These are phyloP conservation scores for Sinonovacula constricta DNA, from an alignment of 1,140 invertebrate genomes.

Conservation along the genomic window DNA sequence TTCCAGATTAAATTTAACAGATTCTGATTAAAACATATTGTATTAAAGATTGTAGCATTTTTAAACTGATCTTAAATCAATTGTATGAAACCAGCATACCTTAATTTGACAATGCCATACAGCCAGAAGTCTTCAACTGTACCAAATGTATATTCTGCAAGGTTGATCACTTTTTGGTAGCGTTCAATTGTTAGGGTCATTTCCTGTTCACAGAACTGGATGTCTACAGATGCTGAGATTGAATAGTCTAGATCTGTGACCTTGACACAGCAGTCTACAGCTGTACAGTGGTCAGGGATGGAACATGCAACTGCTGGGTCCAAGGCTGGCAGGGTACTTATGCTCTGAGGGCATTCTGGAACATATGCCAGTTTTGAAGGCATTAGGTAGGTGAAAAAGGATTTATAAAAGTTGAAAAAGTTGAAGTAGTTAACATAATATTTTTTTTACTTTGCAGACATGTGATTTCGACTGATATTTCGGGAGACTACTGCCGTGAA, in stretches of 20 bases:
- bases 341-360: neutral
- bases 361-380: no score
- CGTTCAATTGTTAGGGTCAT: conserved; percentile 21
- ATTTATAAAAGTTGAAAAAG: no score
- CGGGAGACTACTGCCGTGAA: no score
- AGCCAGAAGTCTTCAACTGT: conserved; percentile 4
- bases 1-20: neutral
- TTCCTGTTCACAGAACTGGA: conserved; percentile 18
- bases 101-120: conserved; percentile 19
- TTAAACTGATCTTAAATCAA: neutral
- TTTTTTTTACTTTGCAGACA: no score
- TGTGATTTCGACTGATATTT: no score
- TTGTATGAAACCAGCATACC: conserved; percentile 12
- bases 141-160: conserved; percentile 42
- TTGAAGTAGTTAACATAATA: no score
- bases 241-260: conserved; percentile 5
- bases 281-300: conserved; percentile 36
- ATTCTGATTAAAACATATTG: neutral
- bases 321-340: neutral
- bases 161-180: neutral
- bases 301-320: conserved; percentile 4
- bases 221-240: neutral
- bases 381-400: no score
- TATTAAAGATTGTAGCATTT: neutral
- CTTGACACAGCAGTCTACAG: conserved; percentile 30